Base-by-base conservation (phyloP, 2,888 invertebrate species). In the Pseudanteris insignis region DNA sequence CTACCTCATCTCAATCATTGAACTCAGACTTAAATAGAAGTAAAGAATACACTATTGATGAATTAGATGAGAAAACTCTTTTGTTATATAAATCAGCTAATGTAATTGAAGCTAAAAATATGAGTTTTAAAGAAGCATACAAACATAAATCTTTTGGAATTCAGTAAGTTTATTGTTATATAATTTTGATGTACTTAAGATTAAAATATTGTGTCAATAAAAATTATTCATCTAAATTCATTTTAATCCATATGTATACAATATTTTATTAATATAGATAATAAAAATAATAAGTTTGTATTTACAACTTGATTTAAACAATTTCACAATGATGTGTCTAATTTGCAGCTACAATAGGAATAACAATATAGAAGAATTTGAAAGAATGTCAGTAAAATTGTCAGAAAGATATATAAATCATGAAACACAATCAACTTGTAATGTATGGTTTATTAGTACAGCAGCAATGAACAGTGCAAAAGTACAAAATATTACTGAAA, bases 391-490 rank as follows among this genome's bases (percentile, higher is more conserved):
- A 24, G 76, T 86, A 53, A 86, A 86, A 53, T 87, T 89, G 65
- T 85, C 85, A 34, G 87, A 89, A 65, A 84, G 91, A 57, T 91
- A 86, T 72, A 84, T 92, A 40, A 89, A 90, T 1, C 85, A 85
- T 0, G 91, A 92, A 78, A 91, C 91, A 0, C 87, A 89, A 57
- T 88, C 89, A 66, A 86, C 77, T 8, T 84, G 85, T 66, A 87
- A 85, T 38, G 81, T 86, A 9, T 87, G 87, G 72, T 78, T 75
- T 38, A 85, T 85, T 1, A 78, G 83, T 50, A 83, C 83, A 65
- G 81, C 83, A 0, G 86, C 87, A 0, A 84, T 83, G 58, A 89
- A 88, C 73, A 87, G 87, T 7, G 86, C 85, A 72, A 87, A 26
- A 26, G n/a, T 9, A n/a, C 26, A 2, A 6, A 2, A 5, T 26